Evolutionary conservation across 53 echinoderm and acorn worm genomes (phyloP), one percentile per base, ranked within the genome.

Genomic region (Hippasteria phrygiana): DNA sequence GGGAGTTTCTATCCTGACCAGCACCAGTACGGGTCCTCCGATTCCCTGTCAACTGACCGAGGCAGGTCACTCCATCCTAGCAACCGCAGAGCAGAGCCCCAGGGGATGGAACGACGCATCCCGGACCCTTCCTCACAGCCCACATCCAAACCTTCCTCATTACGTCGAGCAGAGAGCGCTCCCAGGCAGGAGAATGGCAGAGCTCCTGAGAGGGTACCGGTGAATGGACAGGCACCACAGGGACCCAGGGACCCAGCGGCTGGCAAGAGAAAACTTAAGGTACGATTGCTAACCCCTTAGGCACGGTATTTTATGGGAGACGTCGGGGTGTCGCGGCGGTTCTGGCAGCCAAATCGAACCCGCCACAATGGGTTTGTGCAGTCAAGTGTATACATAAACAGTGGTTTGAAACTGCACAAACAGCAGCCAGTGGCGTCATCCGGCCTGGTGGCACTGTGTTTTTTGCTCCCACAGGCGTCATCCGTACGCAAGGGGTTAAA

Each of bases 1-100:
- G 97, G 97, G 80, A 97, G 97, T 63, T 97, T 90, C 67, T 94
- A 97, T 53, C 97, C 97, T 28, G 95, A 93, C 91, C 93, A 90
- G 87, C 92, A 91, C 54, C 90, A 90, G 74, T 92, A 92, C 78
- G 92, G 88, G 13, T 95, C 95, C 0, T 84, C 87, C 0, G 87
- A 74, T 16, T 90, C 94, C 8, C 66, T 97, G 22, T 91, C 91
- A 27, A 89, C 87, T 0, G 91, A 80, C 42, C 87, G 78, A 20
- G 91, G 46, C 31, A 28, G 14, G 27, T 77, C 66, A 63, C 55
- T 35, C 42, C 83, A 51, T 42, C 79, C 43, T 78, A 72, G 31
- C 69, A 89, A 90, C 74, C 78, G 29, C 74, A 56, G 79, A 64
- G 48, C 83, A 0, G 79, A 70, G 16, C 82, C 47, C 16, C 56